Evolutionary conservation across 2,888 invertebrate genomes (phyloP).

Genomic region (Glomeris marginata): DNA sequence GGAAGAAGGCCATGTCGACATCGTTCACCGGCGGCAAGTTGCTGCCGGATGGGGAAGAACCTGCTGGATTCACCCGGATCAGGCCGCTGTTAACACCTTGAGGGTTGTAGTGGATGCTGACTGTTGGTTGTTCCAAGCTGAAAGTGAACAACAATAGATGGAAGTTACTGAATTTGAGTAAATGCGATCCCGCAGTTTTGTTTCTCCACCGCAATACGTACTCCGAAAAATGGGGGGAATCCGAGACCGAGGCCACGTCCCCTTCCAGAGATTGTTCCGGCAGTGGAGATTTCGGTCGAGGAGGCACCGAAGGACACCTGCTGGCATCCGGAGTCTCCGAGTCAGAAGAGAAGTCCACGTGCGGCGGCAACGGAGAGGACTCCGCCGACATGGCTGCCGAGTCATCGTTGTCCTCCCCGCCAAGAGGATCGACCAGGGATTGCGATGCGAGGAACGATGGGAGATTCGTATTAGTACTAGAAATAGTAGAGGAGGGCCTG

Average conservation of each 20-base stretch:
- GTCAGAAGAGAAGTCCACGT: background rate
- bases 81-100: conserved; percentile 47
- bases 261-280: conserved; percentile 4
- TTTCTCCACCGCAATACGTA: too few species aligned
- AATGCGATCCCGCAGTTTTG: too few species aligned
- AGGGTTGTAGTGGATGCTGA: conserved; percentile 44
- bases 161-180: too few species aligned
- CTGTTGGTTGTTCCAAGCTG: conserved; percentile 39
- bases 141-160: background rate
- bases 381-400: background rate
- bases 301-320: conserved; percentile 6
- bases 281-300: conserved; percentile 13
- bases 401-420: too few species aligned
- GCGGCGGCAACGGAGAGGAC: background rate
- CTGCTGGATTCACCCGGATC: conserved; percentile 22
- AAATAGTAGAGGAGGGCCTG: too few species aligned
- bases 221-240: background rate
- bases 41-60: background rate
- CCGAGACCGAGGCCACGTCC: too few species aligned
- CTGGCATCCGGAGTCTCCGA: background rate
- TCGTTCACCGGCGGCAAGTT: background rate
- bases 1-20: too few species aligned
- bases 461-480: background rate
- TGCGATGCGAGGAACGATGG: too few species aligned
- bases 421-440: too few species aligned